These are phyloP conservation scores for Xanthia togata DNA, from an alignment of 2,888 invertebrate genomes.

Conservation along the genomic window DNA sequence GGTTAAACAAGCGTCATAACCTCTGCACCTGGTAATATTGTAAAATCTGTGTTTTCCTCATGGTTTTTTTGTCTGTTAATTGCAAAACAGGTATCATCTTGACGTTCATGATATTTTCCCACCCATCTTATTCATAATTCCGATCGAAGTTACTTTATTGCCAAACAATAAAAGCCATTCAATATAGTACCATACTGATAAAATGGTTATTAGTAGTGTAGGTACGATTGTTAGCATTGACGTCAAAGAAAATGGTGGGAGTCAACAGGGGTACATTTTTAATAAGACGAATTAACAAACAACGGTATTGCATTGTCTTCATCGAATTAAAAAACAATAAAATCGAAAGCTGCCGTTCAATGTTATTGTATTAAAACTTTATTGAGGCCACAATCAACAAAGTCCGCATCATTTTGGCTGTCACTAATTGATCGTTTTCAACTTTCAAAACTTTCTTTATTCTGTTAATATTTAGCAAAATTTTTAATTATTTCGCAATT, in stretches of 20 bases:
- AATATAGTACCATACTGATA: slow-evolving; percentile 70
- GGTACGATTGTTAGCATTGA: slow-evolving; percentile 77
- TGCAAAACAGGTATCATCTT: background rate
- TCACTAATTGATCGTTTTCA: slow-evolving; percentile 36
- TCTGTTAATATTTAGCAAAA: background rate
- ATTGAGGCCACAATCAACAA: slow-evolving; percentile 29
- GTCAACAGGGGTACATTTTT: slow-evolving; percentile 79
- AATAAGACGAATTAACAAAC: slow-evolving; percentile 60
- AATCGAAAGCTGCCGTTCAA: slow-evolving; percentile 27
- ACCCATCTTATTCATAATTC: background rate
- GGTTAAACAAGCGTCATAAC: slow-evolving; percentile 45
- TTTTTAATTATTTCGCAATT: slow-evolving; percentile 7
- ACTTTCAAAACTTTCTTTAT: slow-evolving; percentile 62
- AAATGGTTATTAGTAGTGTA: slow-evolving; percentile 74
- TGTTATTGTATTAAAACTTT: slow-evolving; percentile 34
- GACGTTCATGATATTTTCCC: slow-evolving; percentile 10
- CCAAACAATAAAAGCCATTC: slow-evolving; percentile 64
- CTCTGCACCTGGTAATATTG: slow-evolving; percentile 38
- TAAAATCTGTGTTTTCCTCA: slow-evolving; percentile 7
- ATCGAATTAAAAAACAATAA: slow-evolving; percentile 21
- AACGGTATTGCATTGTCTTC: slow-evolving; percentile 23
- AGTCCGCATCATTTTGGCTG: slow-evolving; percentile 16
- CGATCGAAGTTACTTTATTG: slow-evolving; percentile 31
- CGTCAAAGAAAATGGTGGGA: slow-evolving; percentile 79
- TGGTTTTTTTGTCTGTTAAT: slow-evolving; percentile 3